A percentile compares a stretch with the other conserved stretches of the same genome.
phyloP scores from a whole-genome alignment of 2,888 invertebrate species.

The Tribolium freemani region DNA sequence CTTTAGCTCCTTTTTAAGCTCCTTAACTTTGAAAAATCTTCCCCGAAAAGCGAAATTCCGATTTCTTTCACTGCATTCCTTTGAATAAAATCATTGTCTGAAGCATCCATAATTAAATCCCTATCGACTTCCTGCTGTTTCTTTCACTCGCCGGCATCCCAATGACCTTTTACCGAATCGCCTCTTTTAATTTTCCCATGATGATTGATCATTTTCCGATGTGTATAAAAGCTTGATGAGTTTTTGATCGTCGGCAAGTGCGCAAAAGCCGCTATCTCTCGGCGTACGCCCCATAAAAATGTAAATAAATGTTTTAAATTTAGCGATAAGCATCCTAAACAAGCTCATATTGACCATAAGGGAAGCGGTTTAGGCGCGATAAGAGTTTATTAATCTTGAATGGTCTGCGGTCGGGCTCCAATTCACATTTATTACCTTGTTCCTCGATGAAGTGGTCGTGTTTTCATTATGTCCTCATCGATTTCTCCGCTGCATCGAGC shows the following conservation, averaged over 20 bases:
- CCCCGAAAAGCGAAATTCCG: too few species aligned
- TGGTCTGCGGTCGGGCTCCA: slow-evolving; percentile 19
- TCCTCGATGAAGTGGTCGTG: slow-evolving; percentile 22
- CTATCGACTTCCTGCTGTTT: too few species aligned
- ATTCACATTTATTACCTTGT: slow-evolving; percentile 34
- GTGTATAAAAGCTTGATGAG: background rate
- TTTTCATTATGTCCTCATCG: slow-evolving; percentile 13
- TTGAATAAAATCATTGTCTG: too few species aligned
- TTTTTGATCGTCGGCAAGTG: slow-evolving; percentile 1
- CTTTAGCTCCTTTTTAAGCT: too few species aligned
- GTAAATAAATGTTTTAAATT: slow-evolving; percentile 28
- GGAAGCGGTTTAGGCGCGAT: slow-evolving; percentile 32
- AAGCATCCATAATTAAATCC: too few species aligned
- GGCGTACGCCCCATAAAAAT: slow-evolving; percentile 10
- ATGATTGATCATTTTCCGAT: slow-evolving; percentile 10
- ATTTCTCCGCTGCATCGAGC: slow-evolving; percentile 60
- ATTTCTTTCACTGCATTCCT: too few species aligned
- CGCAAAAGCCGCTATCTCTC: background rate
- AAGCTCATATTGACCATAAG: slow-evolving; percentile 11
- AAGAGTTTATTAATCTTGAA: slow-evolving; percentile 37
- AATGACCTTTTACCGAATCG: background rate
- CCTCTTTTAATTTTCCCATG: background rate
- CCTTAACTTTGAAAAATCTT: too few species aligned
- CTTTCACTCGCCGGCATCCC: background rate
- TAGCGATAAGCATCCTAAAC: slow-evolving; percentile 17